Conservation (phyloP, 2,888 invertebrate species). For the Physocephala rufipes region DNA sequence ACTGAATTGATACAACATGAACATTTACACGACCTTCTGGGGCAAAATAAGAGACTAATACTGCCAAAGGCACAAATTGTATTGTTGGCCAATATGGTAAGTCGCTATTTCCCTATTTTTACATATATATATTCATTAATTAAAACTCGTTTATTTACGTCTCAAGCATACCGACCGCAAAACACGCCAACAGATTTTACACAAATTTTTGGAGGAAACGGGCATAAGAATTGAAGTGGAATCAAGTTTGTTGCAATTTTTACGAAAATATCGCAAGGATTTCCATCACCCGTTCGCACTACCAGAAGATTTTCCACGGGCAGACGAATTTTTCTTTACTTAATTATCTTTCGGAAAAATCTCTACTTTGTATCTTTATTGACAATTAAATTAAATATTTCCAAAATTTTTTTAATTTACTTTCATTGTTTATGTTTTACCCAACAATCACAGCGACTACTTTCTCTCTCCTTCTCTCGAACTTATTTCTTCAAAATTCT, state of each 20-base stretch:
- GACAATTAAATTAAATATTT: too few species aligned
- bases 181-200: slow-evolving; percentile 28
- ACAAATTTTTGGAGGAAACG: slow-evolving; percentile 32
- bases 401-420: too few species aligned
- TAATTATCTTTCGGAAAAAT: too few species aligned
- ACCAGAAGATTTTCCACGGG: slow-evolving; percentile 52
- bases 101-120: background rate
- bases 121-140: background rate
- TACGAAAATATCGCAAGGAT: slow-evolving; percentile 51
- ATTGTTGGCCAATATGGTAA: slow-evolving; percentile 34
- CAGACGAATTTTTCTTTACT: slow-evolving; percentile 8
- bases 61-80: slow-evolving; percentile 32
- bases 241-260: slow-evolving; percentile 49
- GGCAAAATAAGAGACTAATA: slow-evolving; percentile 37
- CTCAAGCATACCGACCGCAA: slow-evolving; percentile 38
- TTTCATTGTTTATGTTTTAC: background rate
- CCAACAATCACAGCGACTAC: too few species aligned
- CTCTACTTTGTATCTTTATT: too few species aligned
- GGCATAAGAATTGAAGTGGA: slow-evolving; percentile 45
- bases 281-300: slow-evolving; percentile 51
- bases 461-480: too few species aligned
- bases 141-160: background rate
- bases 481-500: too few species aligned
- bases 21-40: slow-evolving; percentile 50
- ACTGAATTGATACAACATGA: slow-evolving; percentile 57